Percentiles rank a stretch among this genome's conserved stretches.
Evolutionary conservation across 2,113 vertebrate species (phyloP).

Genomic region (Nycticorax nycticorax): DNA sequence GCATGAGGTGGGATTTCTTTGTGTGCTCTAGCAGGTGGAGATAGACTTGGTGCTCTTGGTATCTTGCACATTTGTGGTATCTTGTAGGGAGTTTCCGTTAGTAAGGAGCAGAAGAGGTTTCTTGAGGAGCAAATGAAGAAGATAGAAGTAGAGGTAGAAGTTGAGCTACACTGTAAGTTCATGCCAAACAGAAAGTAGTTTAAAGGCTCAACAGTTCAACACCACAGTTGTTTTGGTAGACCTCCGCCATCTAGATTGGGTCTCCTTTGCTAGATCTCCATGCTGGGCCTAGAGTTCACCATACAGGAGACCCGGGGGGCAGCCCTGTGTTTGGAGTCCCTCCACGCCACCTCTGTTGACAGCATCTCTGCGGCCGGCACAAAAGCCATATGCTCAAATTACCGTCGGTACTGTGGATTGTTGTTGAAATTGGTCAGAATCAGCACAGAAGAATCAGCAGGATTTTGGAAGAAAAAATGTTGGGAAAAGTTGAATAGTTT

Average conservation of each 20-base stretch:
- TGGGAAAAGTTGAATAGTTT: neutral
- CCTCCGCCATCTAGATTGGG: neutral
- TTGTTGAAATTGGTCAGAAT: neutral
- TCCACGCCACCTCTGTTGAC: accelerated
- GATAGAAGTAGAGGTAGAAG: neutral
- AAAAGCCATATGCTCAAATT: neutral
- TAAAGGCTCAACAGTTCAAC: neutral
- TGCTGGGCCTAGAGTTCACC: neutral
- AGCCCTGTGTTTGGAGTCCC: too few species aligned
- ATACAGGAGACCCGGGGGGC: neutral
- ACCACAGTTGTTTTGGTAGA: neutral
- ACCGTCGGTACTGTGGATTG: neutral
- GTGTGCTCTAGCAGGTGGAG: neutral
- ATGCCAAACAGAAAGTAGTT: neutral
- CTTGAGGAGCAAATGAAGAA: neutral
- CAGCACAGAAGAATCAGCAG: neutral
- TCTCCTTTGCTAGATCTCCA: neutral
- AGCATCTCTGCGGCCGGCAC: neutral
- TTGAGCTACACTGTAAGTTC: neutral
- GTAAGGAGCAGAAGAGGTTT: neutral
- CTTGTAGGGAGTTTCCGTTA: neutral
- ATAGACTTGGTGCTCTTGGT: neutral
- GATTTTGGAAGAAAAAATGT: neutral
- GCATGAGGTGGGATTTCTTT: neutral
- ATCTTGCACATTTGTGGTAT: neutral